Evolutionary conservation across 2,888 invertebrate species (phyloP), one percentile per base, ranked within the genome.

Genomic region (Pammene fasciana): DNA sequence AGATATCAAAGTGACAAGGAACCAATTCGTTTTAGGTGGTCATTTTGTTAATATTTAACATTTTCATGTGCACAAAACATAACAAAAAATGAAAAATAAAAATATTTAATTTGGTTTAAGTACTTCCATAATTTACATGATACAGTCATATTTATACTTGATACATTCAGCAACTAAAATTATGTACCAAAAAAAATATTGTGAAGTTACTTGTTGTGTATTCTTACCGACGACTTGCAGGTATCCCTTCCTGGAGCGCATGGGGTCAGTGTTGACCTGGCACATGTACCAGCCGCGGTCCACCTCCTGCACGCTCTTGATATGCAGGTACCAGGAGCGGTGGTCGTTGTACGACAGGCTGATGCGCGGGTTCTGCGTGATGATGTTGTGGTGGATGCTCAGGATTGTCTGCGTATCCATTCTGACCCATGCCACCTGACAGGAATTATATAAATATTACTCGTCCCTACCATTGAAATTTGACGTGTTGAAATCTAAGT

Each of bases 281-380:
- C 97, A 97, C 97, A 97, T 97, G 82, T 94, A 97, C 97, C 97
- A 97, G 68, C 97, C 97, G 7, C 97, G 94, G 89, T 97, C 97
- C 48, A 95, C 94, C 86, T 97, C 97, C 82, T 97, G 96, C 45
- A 97, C 97, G 82, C 95, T 95, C 87, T 96, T 96, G 86, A 97
- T 97, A 86, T 97, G 97, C 72, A 98, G 94, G 88, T 96, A 97
- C 97, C 97, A 97, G 61, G 97, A 97, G 70, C 97, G 95, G 86
- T 97, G 97, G 89, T 97, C 97, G 88, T 97, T 97, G 92, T 96
- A 97, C 61, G 97, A 96, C 73, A 97, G 92, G 70, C 96, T 96
- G 79, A 98, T 97, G 74, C 98, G 94, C 26, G 96, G 95, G 88
- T 98, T 98, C 86, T 97, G 97, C 36, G 97, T 97, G 84, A 98